Evolutionary conservation across 2,888 invertebrate genomes (phyloP), one percentile per base, ranked within the genome.

Genomic region (Thalpophila matura): DNA sequence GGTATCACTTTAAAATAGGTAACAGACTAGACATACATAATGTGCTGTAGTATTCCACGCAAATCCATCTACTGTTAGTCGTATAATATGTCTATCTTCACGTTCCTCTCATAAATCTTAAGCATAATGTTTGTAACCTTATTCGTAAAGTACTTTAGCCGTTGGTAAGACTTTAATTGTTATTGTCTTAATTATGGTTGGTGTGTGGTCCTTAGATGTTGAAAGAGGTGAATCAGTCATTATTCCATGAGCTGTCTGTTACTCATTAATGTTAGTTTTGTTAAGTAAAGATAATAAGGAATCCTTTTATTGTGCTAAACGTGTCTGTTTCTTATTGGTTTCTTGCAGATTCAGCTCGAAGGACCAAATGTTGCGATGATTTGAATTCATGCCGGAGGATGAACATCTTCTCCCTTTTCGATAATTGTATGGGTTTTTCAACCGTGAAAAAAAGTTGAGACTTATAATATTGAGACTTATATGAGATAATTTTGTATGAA

Each of bases 131-230:
- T 66, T 29, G 67, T 37, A 33, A 43, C 66, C 49, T 26, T 50
- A 57, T 43, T 50, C 43, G 22, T 58, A 7, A 65, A 49, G 67
- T 50, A 50, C 65, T 45, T 22, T 10, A 50, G 38, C 33, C 67
- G 65, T 65, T 66, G 38, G 49, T 33, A 29, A 37, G 49, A 66
- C 43, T 58, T 65, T 65, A 65, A 65, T 65, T 65, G 58, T 45
- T 65, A 57, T 65, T 12, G 37, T 37, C 49, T 45, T 45, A 22
- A 66, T 66, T 43, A 65, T 24, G 58, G 66, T 45, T 45, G 42
- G 58, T 66, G 65, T 66, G 65, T 65, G 65, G 65, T 66, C 66
- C 31, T 57, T 45, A 49, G 29, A 33, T 49, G 14, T 4, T 5
- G 10, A 38, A 49, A 45, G 18, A 45, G 42, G n/a, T n/a, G 22